Evolutionary conservation across 2,113 vertebrate species (phyloP), one percentile per base, ranked within the genome.

Genomic region (Protobothrops mucrosquamatus): DNA sequence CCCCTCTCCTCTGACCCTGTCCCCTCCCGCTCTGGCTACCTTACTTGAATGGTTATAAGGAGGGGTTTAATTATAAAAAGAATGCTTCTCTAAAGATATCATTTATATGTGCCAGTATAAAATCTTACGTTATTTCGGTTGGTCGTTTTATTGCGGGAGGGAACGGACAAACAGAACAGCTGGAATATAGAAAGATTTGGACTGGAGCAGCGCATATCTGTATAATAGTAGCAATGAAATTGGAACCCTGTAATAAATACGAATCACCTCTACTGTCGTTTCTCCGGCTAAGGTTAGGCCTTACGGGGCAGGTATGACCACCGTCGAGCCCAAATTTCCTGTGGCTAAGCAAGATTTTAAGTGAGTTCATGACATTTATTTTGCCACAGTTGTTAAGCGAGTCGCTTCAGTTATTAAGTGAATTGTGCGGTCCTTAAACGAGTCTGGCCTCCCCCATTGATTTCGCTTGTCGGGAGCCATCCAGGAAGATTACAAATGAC

Each of bases 61-160:
- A 94, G 96, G 96, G 52, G 87, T 92, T 94, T 96, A 95, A 97
- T 96, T 95, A 94, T 96, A 92, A 95, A 97, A 95, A 96, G 94
- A 96, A 64, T 95, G 91, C 39, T 96, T 96, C 96, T 94, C 87
- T 94, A 95, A 95, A 91, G 95, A 90, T 43, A 93, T 14, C 94
- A 94, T 96, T 97, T 96, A 94, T 96, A 94, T 96, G 95, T 96
- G 96, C 96, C 95, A 95, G 92, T 90, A 93, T 93, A 94, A 90
- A 93, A 91, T 61, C 94, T 89, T 52, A 93, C 94, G 92, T 92
- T 96, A 95, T 97, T 97, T 95, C 90, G 87, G 57, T 96, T 43
- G 54, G 81, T 15, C 9, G 4, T 4, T 92, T 95, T 92, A 81
- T 93, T 94, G 14, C 95, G 22, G 3, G 39, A 51, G 0, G 29